These are phyloP conservation scores for Eumerus sabulonum DNA, from an alignment of 2,888 invertebrate genomes.

Conservation along the genomic window DNA sequence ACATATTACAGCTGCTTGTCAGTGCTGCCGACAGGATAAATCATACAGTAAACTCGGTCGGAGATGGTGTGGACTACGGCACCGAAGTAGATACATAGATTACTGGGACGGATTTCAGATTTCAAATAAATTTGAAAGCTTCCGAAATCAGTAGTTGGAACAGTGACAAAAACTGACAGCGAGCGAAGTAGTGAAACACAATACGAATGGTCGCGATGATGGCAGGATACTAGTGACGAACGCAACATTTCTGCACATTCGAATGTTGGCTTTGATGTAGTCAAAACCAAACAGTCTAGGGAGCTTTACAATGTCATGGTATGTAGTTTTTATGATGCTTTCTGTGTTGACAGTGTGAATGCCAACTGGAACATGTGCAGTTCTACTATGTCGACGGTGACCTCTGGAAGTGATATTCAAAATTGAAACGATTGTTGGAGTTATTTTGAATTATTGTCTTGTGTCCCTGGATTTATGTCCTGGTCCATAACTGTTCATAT, in stretches of 20 bases:
- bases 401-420: too few relatives aligned
- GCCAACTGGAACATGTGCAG: too few relatives aligned
- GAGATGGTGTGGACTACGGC: too few relatives aligned
- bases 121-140: constrained; percentile 65
- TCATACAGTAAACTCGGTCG: too few relatives aligned
- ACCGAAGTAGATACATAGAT: too few relatives aligned
- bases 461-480: too few relatives aligned
- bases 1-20: neutral
- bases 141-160: constrained; percentile 42
- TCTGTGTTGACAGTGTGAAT: too few relatives aligned
- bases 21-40: constrained; percentile 60
- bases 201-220: neutral
- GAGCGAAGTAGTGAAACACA: neutral
- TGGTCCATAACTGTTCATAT: too few relatives aligned
- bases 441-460: too few relatives aligned
- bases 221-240: constrained; percentile 38
- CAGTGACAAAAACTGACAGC: constrained; percentile 59
- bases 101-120: constrained; percentile 35
- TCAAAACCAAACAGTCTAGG: constrained; percentile 21
- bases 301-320: neutral
- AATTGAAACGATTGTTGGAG: too few relatives aligned
- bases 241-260: constrained; percentile 38
- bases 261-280: constrained; percentile 33
- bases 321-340: neutral
- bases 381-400: too few relatives aligned